A percentile compares a stretch with the other conserved stretches of the same genome.
Evolutionary conservation across 2,797 vertebrate species (phyloP).

Genomic region (Eulemur albifrons): DNA sequence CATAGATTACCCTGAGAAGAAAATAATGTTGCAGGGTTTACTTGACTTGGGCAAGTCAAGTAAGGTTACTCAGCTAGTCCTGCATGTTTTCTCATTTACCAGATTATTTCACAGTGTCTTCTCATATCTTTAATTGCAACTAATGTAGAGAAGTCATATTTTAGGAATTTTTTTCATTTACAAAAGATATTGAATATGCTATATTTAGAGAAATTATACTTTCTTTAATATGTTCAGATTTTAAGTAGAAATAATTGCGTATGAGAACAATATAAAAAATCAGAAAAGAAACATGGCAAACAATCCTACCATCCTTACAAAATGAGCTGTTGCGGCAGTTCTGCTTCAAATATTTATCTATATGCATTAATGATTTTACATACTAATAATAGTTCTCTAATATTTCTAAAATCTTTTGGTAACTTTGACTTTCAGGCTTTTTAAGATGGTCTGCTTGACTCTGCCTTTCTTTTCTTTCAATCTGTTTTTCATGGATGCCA

Average conservation of each 20-base stretch:
- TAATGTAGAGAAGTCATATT: neutral
- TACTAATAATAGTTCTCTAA: neutral
- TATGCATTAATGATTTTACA: neutral
- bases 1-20: neutral
- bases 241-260: slow-evolving; percentile 19
- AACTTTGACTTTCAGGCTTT: neutral
- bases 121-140: neutral
- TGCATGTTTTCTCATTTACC: neutral
- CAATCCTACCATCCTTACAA: neutral
- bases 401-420: slow-evolving; percentile 1
- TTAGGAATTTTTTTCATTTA: slow-evolving; percentile 1
- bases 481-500: neutral
- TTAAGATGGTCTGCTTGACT: neutral
- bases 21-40: neutral
- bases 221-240: slow-evolving; percentile 17
- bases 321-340: neutral
- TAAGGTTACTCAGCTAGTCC: neutral
- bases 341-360: neutral
- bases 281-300: neutral
- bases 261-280: neutral
- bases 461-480: neutral
- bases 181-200: neutral
- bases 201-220: neutral
- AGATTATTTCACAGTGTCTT: neutral
- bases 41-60: neutral